Evolutionary conservation across 2,113 vertebrate genomes (phyloP), one percentile per base, ranked within the genome.

Genomic region (Cisticola juncidis): DNA sequence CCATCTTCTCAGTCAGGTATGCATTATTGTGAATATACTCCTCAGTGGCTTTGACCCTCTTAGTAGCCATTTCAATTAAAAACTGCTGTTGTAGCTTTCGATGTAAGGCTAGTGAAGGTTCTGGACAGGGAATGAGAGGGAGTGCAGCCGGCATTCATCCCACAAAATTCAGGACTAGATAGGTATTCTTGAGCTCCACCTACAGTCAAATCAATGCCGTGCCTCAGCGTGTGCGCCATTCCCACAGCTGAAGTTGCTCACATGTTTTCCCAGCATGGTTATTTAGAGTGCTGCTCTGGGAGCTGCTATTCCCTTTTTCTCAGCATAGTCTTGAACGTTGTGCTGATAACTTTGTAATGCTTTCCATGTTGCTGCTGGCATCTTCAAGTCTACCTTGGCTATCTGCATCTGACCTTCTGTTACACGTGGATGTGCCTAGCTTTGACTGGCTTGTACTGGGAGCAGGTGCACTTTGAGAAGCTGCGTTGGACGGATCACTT

Each of bases 121-220:
- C 71, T 38, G 5, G 54, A 78, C 65, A 35, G 48, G 23, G 18
- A 79, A 26, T 9, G 14, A 42, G 53, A 14, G 9, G 11, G 15
- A 56, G 15, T 19, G 20, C 18, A 38, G 53, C 7, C 1, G 0
- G 22, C 19, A 1, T 9, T 24, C 9, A 38, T 56, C 40, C 40
- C 40, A 38, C 60, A 22, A 11, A 57, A 66, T 0, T 6, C 62
- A 33, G 53, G 47, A 14, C 35, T 58, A 14, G 70, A 38, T 48
- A 5, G 4, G 4, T 28, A 50, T 94, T 96, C 94, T 80, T 54
- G 84, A 82, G 93, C 84, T 90, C 81, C 89, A 91, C 81, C 94
- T 97, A 53, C 33, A 40, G 90, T 71, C n/a, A 38, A 31, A 77
- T 47, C 35, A 23, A 17, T 6, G 88, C 42, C 24, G 3, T 25